Conservation (phyloP, 2,888 invertebrate genomes). For the Xestia rhomboidea region DNA sequence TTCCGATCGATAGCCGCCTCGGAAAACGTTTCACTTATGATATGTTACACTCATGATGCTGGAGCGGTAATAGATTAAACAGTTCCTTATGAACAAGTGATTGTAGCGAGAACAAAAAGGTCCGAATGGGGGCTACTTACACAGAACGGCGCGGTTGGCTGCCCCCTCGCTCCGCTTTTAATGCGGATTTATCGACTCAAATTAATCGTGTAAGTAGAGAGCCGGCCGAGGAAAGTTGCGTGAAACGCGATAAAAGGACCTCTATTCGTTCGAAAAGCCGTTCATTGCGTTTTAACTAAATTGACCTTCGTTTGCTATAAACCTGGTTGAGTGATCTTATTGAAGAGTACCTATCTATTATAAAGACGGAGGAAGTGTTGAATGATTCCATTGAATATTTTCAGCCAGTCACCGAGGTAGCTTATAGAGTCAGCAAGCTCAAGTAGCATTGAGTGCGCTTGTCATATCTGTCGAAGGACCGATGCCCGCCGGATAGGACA, state of each 20-base stretch:
- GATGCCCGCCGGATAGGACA: constrained; percentile 13
- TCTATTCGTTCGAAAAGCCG: constrained; percentile 81
- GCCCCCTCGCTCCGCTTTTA: constrained; percentile 86
- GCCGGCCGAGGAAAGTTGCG: constrained; percentile 86
- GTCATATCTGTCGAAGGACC: constrained; percentile 37
- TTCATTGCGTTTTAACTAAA: constrained; percentile 83
- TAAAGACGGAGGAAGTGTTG: constrained; percentile 10
- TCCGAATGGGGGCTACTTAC: constrained; percentile 84
- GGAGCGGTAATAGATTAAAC: constrained; percentile 76
- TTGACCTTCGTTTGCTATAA: constrained; percentile 75
- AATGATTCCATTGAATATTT: constrained; percentile 29
- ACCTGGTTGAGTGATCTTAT: constrained; percentile 65
- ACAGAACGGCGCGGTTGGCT: constrained; percentile 84
- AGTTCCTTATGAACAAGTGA: constrained; percentile 75
- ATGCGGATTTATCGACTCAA: constrained; percentile 90
- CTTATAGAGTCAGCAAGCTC: constrained; percentile 13
- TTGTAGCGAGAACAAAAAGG: constrained; percentile 83
- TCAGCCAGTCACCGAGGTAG: constrained; percentile 15
- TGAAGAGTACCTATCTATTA: constrained; percentile 17
- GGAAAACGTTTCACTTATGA: constrained; percentile 73
- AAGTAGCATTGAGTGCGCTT: constrained; percentile 35
- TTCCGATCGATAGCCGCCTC: constrained; percentile 77
- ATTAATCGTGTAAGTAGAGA: constrained; percentile 90
- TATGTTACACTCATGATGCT: constrained; percentile 67
- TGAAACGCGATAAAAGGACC: constrained; percentile 87